A percentile compares a stretch with the other conserved stretches of the same genome.
These are phyloP conservation scores for Baryphthengus martii DNA, from an alignment of 2,113 vertebrate genomes.

Conservation along the genomic window DNA sequence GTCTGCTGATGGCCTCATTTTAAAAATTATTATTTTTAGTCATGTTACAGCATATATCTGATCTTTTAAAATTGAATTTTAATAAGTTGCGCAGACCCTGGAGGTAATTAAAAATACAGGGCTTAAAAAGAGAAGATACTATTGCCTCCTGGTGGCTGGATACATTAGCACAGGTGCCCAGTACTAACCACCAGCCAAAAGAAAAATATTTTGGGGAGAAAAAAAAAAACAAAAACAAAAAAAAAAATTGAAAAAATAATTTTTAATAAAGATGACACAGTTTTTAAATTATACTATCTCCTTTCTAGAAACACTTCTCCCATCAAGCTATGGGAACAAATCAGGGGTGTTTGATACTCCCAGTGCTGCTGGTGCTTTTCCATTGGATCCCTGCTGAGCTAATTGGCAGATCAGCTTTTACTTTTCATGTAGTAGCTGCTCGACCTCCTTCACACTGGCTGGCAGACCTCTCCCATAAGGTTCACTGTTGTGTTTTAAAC, in stretches of 20 bases:
- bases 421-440: not conserved
- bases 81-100: not conserved
- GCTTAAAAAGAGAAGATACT: not conserved
- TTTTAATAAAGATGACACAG: not conserved
- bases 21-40: constrained; percentile 1
- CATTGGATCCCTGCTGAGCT: not conserved
- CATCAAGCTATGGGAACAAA: not conserved
- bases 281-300: not conserved
- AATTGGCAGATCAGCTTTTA: not conserved
- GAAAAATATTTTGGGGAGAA: not conserved
- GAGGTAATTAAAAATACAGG: not conserved
- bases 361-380: not conserved
- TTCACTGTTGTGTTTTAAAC: not conserved
- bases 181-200: not conserved
- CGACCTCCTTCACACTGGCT: not conserved
- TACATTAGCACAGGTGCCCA: not conserved
- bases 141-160: constrained; percentile 63
- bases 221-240: too few relatives aligned
- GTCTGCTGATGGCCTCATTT: not conserved
- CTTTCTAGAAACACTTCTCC: not conserved
- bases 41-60: not conserved
- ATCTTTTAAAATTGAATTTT: not conserved
- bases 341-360: not conserved
- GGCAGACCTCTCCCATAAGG: not conserved
- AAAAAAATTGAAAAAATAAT: not conserved